Conservation (phyloP, 2,797 vertebrate genomes). For the Xyrichtys novacula region DNA sequence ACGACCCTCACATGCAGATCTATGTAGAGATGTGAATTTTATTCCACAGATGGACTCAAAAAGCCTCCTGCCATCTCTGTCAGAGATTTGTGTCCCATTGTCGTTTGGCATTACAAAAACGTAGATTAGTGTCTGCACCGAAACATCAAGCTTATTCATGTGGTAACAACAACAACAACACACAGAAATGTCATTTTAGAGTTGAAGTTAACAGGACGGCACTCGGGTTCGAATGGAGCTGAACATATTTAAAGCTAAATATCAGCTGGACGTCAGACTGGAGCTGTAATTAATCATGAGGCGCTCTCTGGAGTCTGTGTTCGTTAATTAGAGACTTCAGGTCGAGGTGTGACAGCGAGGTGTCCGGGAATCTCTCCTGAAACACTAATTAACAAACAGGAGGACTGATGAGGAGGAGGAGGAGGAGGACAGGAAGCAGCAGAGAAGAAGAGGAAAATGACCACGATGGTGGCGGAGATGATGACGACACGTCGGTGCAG, state of each 20-base stretch:
- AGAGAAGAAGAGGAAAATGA: conserved; percentile 5
- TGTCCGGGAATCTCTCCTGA: conserved; percentile 44
- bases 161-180: not conserved
- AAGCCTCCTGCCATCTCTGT: not conserved
- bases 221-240: conserved; percentile 18
- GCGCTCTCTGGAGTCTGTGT: conserved; percentile 49
- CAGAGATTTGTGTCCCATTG: not conserved
- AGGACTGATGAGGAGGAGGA: not conserved
- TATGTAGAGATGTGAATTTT: too few relatives aligned
- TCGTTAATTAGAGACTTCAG: conserved; percentile 73
- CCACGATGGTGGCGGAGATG: conserved; percentile 3
- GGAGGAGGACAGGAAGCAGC: not conserved
- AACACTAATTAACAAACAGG: conserved; percentile 72
- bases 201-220: conserved; percentile 20
- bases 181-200: not conserved
- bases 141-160: not conserved
- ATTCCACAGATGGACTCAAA: too few relatives aligned
- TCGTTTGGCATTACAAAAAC: not conserved
- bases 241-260: conserved; percentile 26
- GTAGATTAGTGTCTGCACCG: not conserved
- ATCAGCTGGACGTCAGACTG: conserved; percentile 16
- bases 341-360: conserved; percentile 41
- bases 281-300: conserved; percentile 76
- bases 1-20: too few relatives aligned
- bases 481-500: conserved; percentile 43